Evolutionary conservation across 2,888 invertebrate species (phyloP).

Genomic region (Scaeva pyrastri): DNA sequence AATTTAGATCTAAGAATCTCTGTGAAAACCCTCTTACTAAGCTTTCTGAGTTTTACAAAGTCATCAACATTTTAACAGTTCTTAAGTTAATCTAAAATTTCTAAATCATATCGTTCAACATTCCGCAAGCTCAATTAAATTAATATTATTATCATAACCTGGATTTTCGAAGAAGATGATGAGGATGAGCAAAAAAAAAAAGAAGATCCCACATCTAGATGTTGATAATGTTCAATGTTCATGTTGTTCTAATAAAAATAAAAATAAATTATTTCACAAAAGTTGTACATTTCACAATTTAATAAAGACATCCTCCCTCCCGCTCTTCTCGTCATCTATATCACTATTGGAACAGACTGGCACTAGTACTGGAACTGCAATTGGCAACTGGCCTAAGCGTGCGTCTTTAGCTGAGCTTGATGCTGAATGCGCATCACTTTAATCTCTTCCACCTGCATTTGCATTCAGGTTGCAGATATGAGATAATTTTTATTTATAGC

Average conservation of each 20-base stretch:
- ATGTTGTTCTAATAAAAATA: slow-evolving; percentile 59
- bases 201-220: slow-evolving; percentile 58
- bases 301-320: neutral
- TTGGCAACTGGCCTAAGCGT: neutral
- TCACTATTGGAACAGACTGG: neutral
- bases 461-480: slow-evolving; percentile 73
- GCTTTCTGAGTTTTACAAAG: too few relatives aligned
- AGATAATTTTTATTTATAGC: slow-evolving; percentile 76
- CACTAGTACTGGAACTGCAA: too few relatives aligned
- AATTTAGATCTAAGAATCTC: too few relatives aligned
- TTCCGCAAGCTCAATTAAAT: slow-evolving; percentile 1
- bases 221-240: slow-evolving; percentile 3
- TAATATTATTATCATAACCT: slow-evolving; percentile 20
- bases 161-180: too few relatives aligned
- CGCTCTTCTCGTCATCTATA: neutral
- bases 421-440: slow-evolving; percentile 54
- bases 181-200: neutral
- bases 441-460: slow-evolving; percentile 75
- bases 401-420: slow-evolving; percentile 9
- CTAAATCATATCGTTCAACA: slow-evolving; percentile 32
- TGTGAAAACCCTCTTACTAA: too few relatives aligned
- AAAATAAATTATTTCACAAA: slow-evolving; percentile 70
- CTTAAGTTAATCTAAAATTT: too few relatives aligned
- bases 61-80: too few relatives aligned
- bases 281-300: slow-evolving; percentile 33